Conservation (phyloP, 2,888 invertebrate genomes). For the Charanyca ferruginea region DNA sequence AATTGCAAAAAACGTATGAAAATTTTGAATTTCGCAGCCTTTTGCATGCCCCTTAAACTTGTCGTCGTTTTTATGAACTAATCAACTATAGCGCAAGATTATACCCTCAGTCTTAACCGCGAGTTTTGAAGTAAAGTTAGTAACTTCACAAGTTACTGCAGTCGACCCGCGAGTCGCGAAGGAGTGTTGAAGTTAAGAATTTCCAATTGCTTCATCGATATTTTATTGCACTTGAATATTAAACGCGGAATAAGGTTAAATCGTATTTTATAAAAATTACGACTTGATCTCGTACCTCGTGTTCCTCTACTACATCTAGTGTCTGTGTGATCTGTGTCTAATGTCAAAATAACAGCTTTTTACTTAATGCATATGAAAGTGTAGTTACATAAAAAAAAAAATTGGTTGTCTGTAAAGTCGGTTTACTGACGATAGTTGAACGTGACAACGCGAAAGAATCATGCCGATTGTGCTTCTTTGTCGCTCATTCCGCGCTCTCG, state of each 20-base stretch:
- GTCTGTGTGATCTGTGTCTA: too few relatives aligned
- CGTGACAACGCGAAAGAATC: too few relatives aligned
- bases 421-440: too few relatives aligned
- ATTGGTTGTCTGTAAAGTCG: too few relatives aligned
- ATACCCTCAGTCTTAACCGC: constrained; percentile 37
- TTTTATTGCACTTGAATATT: constrained; percentile 64
- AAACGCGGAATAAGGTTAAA: constrained; percentile 43
- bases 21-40: too few relatives aligned
- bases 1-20: too few relatives aligned
- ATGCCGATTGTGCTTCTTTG: too few relatives aligned
- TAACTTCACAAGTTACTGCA: constrained; percentile 49
- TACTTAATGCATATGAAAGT: too few relatives aligned
- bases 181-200: constrained; percentile 69
- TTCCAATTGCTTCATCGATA: constrained; percentile 69
- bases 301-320: too few relatives aligned
- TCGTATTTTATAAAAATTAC: constrained; percentile 29
- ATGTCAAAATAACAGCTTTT: too few relatives aligned
- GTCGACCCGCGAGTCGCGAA: constrained; percentile 57
- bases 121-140: constrained; percentile 69
- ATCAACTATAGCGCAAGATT: constrained; percentile 51
- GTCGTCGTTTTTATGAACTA: constrained; percentile 40
- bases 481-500: too few relatives aligned
- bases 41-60: constrained; percentile 31
- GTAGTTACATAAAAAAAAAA: too few relatives aligned
- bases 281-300: neutral